Percentiles rank a stretch among this genome's conserved stretches.
These are phyloP conservation scores for Pterocles orientalis DNA, from an alignment of 2,113 vertebrate genomes.

Conservation along the genomic window DNA sequence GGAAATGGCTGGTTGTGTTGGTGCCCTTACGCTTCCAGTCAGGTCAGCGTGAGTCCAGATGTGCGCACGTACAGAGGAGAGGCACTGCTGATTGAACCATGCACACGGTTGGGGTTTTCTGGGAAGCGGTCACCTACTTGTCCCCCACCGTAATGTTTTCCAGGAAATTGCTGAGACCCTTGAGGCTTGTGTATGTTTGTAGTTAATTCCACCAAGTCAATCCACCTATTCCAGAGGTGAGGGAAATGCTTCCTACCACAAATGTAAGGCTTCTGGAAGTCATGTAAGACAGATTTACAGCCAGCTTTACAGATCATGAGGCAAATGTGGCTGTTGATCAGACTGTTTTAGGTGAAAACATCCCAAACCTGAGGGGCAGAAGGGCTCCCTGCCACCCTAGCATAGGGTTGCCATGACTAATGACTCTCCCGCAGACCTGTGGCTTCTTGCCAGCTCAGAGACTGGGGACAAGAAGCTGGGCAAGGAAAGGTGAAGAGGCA, in stretches of 20 bases:
- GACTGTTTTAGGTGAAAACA: accelerated
- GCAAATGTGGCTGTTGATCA: accelerated
- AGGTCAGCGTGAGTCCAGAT: accelerated
- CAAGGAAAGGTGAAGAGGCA: not conserved
- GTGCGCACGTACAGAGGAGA: accelerated
- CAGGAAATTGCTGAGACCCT: not conserved
- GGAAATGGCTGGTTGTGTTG: accelerated
- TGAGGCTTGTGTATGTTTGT: not conserved
- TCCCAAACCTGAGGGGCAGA: accelerated
- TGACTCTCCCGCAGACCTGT: accelerated
- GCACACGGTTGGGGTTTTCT: accelerated
- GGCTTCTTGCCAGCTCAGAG: not conserved
- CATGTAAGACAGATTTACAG: not conserved
- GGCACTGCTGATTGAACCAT: accelerated
- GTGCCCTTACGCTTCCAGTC: accelerated
- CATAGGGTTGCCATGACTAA: accelerated
- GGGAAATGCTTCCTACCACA: not conserved
- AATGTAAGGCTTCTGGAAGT: not conserved
- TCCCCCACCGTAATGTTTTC: not conserved
- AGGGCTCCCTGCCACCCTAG: too few species aligned
- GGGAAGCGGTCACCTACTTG: too few species aligned
- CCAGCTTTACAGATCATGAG: too few species aligned
- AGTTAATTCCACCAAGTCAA: not conserved
- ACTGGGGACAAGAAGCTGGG: not conserved
- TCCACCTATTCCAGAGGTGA: not conserved